Evolutionary conservation across 2,888 invertebrate genomes (phyloP), one percentile per base, ranked within the genome.

Genomic region (Drosophila subquinaria): DNA sequence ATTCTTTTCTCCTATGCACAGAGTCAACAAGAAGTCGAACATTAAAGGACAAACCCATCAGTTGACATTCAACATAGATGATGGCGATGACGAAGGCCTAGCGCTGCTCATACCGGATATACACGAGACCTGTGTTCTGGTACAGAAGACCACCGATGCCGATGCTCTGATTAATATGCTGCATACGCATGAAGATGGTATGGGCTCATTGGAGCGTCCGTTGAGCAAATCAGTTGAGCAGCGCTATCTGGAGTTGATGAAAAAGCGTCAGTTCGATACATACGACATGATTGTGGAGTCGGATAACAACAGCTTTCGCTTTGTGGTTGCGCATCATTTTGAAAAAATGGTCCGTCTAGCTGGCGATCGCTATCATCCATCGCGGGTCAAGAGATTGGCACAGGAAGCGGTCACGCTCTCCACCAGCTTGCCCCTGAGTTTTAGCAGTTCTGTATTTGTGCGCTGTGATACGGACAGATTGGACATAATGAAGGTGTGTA

Each of bases 401-500:
- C 98, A 98, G 94, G 98, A 98, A 93, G 97, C 98, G 48, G 98
- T 98, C 73, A 98, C 98, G 35, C 94, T 98, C 57, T 97, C 97
- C 78, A 98, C 97, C 66, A 97, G 97, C 80, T 94, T 98, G 89
- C 98, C 98, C 75, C 95, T 98, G 65, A 98, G 98, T 53, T 97
- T 96, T 93, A 97, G 97, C 93, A 97, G 97, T 92, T 97, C 97
- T 77, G 98, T 98, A 74, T 98, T 98, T 94, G 98, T 98, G 76
- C 95, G 98, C 81, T 97, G 97, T 93, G 98, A 98, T 94, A 96
- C 97, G 73, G 98, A 98, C 93, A 95, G 98, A 73, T 95, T 98
- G 81, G 98, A 98, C 93, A 96, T 98, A 77, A 98, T 98, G 98
- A 98, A 98, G 95, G 97, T 96, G 23, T 4, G 56, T 56, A 45